phyloP scores from a whole-genome alignment of 2,113 vertebrate genomes.

The Pontoporia blainvillei region DNA sequence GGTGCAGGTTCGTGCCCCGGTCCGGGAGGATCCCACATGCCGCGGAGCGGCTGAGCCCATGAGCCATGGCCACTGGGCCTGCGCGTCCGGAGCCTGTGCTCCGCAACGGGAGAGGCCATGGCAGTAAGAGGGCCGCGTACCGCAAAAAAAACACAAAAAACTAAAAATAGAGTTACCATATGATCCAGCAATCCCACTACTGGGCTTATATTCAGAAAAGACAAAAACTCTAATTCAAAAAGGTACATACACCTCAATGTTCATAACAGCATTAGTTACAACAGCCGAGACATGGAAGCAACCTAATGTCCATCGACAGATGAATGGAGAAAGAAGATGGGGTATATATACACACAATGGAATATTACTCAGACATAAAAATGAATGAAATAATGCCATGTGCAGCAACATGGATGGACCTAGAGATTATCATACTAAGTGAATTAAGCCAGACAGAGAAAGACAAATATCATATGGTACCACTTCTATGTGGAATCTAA shows the following conservation, averaged over 20 bases:
- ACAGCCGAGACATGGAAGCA: background rate
- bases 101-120: no score
- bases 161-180: background rate
- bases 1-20: no score
- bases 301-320: background rate
- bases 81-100: no score
- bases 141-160: background rate
- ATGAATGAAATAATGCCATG: background rate
- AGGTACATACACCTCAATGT: background rate
- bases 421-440: background rate
- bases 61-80: no score
- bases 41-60: no score
- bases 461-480: background rate
- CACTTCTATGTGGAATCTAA: background rate
- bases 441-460: background rate
- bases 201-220: background rate
- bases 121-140: no score
- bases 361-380: background rate
- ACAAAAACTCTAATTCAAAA: background rate
- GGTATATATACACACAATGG: background rate
- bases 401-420: background rate
- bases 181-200: background rate
- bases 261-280: background rate
- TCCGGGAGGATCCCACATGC: no score
- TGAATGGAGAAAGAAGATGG: background rate